Conservation (phyloP, 2,797 vertebrate species). For the Lates japonicus region DNA sequence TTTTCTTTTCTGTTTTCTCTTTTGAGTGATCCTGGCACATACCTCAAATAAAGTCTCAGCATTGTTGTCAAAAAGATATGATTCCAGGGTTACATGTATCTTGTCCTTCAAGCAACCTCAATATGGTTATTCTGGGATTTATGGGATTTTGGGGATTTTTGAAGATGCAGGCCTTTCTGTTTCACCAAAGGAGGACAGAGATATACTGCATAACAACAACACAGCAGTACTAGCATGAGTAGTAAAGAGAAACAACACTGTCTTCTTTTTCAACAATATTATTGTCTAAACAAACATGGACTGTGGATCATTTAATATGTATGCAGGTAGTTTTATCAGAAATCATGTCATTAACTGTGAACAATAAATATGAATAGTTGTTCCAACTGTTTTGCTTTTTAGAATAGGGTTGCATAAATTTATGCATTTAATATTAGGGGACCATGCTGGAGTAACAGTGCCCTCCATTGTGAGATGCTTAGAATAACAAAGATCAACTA, state of each 20-base stretch:
- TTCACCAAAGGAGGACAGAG: conserved; percentile 38
- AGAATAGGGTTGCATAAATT: not conserved
- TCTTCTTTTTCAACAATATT: conserved; percentile 3
- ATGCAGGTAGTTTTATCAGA: not conserved
- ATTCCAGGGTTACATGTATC: conserved; percentile 32
- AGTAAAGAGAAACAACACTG: conserved; percentile 4
- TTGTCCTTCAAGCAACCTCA: conserved; percentile 69
- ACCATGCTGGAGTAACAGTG: conserved; percentile 43
- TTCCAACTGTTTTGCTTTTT: conserved; percentile 5
- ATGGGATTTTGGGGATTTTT: conserved; percentile 54
- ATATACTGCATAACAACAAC: conserved; percentile 33
- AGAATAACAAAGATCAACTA: conserved; percentile 57
- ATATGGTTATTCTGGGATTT: conserved; percentile 52
- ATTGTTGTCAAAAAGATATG: too few relatives aligned
- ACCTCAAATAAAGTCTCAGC: conserved; percentile 40
- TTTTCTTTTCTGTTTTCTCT: conserved; percentile 32
- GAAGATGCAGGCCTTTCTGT: conserved; percentile 40
- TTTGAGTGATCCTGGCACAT: conserved; percentile 28
- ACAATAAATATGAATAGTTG: not conserved
- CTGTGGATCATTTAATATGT: not conserved
- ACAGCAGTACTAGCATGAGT: conserved; percentile 4
- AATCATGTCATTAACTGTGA: conserved; percentile 3
- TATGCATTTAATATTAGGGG: not conserved
- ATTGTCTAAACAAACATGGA: not conserved
- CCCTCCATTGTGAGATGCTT: conserved; percentile 50